Percentiles rank a stretch among this genome's conserved stretches.
phyloP scores from a whole-genome alignment of 2,888 invertebrate genomes.

The Villa cingulata region DNA sequence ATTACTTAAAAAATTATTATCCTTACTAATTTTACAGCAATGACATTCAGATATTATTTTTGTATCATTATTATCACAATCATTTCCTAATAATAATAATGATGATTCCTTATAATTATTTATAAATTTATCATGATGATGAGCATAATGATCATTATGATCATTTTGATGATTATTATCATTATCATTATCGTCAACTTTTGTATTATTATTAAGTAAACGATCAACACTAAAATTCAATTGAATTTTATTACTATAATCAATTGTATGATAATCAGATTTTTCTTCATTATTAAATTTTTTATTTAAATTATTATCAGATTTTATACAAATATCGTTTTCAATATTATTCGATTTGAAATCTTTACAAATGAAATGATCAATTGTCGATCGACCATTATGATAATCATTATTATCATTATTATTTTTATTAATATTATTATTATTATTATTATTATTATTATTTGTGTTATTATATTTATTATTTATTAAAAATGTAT shows the following conservation, averaged over 20 bases:
- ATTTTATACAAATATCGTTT: neutral
- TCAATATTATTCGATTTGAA: too few species aligned
- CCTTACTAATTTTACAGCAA: neutral
- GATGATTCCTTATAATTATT: neutral
- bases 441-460: neutral
- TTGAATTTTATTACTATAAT: constrained; percentile 26
- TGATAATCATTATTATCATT: neutral
- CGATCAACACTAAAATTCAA: constrained; percentile 34
- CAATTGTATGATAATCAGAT: constrained; percentile 2
- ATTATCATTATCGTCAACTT: neutral
- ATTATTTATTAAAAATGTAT: too few species aligned
- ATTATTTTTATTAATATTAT: neutral
- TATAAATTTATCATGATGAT: neutral
- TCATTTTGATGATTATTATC: neutral
- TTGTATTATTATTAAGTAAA: constrained; percentile 17
- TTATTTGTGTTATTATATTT: too few species aligned
- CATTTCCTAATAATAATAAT: too few species aligned
- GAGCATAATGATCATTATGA: too few species aligned
- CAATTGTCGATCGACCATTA: neutral
- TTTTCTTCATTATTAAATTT: neutral
- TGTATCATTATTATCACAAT: neutral
- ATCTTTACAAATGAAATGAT: neutral
- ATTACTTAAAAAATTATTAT: neutral
- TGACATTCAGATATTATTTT: neutral
- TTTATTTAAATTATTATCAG: neutral